These are phyloP conservation scores for Aegotheles bennettii DNA, from an alignment of 2,113 vertebrate genomes.

Conservation along the genomic window DNA sequence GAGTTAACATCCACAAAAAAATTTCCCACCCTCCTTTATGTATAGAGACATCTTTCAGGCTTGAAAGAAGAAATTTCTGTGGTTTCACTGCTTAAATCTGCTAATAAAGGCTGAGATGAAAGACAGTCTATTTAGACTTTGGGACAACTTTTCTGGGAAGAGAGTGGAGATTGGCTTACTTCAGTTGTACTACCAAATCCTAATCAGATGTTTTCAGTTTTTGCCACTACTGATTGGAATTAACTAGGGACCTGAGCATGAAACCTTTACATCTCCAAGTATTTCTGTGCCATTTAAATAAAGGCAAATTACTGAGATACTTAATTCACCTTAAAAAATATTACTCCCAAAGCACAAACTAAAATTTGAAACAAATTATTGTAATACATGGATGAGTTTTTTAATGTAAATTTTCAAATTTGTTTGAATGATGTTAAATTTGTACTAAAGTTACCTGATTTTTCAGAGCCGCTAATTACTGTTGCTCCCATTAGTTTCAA, in stretches of 20 bases:
- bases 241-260: background rate
- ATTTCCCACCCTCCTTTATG: background rate
- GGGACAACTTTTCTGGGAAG: background rate
- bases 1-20: background rate
- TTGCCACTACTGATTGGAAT: background rate
- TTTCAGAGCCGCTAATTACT: background rate
- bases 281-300: background rate
- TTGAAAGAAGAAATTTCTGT: background rate
- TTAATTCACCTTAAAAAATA: background rate
- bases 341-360: background rate
- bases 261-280: background rate
- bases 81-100: background rate
- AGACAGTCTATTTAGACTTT: background rate
- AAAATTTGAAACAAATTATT: background rate
- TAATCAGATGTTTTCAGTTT: background rate
- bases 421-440: background rate
- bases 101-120: background rate
- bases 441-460: background rate
- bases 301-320: background rate
- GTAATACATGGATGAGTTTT: background rate
- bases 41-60: background rate
- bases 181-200: background rate
- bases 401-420: background rate
- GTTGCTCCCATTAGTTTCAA: background rate
- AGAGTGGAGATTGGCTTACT: background rate